Conservation (phyloP, 2,113 vertebrate genomes). For the Pontoporia blainvillei region DNA sequence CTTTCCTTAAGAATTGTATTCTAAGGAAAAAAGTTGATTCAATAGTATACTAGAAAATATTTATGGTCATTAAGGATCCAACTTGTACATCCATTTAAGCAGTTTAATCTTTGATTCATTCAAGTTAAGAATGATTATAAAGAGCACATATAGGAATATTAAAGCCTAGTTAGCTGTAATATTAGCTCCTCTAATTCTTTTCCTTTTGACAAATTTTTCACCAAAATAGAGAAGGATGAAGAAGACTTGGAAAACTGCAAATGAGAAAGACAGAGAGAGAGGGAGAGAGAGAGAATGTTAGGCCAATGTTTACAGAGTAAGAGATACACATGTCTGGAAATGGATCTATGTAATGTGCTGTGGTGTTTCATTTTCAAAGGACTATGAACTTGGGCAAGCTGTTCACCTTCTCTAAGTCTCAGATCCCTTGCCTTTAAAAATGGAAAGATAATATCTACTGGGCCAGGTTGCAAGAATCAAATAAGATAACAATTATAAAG, state of each 20-base stretch:
- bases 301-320: neutral
- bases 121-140: neutral
- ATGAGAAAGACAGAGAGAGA: too few species aligned
- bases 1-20: neutral
- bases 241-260: neutral
- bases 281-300: neutral
- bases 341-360: neutral
- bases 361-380: neutral
- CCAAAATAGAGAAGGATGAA: neutral
- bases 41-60: neutral
- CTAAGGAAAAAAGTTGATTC: neutral
- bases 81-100: neutral
- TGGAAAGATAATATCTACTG: neutral
- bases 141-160: neutral
- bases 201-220: neutral
- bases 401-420: neutral
- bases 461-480: neutral
- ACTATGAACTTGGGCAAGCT: neutral
- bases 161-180: neutral
- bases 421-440: neutral
- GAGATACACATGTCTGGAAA: neutral
- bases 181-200: neutral
- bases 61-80: neutral
- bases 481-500: neutral
- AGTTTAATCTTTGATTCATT: neutral